These are phyloP conservation scores for Eupristina koningsbergeri DNA, from an alignment of 1,140 invertebrate genomes.

Conservation along the genomic window DNA sequence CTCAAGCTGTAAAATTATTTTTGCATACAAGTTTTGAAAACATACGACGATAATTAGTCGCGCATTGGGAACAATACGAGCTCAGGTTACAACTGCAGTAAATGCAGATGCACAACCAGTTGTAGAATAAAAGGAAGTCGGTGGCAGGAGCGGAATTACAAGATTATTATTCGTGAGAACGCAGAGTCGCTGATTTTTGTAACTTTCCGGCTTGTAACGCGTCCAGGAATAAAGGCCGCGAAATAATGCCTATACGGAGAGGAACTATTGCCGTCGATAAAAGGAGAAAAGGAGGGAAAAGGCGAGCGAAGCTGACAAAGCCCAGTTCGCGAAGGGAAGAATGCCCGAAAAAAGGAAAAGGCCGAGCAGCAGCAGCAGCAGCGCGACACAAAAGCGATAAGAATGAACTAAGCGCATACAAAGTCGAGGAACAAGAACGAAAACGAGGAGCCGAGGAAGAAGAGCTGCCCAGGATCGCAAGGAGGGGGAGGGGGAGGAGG, in stretches of 20 bases:
- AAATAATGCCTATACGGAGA: neutral
- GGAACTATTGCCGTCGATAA: neutral
- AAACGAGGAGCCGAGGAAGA: neutral
- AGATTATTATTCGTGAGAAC: neutral
- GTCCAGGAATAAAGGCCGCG: neutral
- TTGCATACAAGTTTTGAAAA: neutral
- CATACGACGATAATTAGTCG: neutral
- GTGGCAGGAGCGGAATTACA: neutral
- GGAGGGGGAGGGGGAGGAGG: neutral
- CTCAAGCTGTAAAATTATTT: neutral
- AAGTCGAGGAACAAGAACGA: constrained; percentile 40
- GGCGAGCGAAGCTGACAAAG: too few relatives aligned
- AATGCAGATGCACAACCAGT: neutral
- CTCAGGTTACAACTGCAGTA: neutral
- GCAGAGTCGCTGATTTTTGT: neutral
- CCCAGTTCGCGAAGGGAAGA: neutral
- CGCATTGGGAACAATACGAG: neutral
- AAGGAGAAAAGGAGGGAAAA: neutral
- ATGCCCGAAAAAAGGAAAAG: neutral
- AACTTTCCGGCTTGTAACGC: neutral
- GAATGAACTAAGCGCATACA: constrained; percentile 34
- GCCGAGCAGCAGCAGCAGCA: neutral
- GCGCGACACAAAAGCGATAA: neutral
- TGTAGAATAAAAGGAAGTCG: neutral
- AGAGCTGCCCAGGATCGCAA: neutral